phyloP scores from a whole-genome alignment of 53 echinoderm and acorn worm species.

The Echinarachnius parma region DNA sequence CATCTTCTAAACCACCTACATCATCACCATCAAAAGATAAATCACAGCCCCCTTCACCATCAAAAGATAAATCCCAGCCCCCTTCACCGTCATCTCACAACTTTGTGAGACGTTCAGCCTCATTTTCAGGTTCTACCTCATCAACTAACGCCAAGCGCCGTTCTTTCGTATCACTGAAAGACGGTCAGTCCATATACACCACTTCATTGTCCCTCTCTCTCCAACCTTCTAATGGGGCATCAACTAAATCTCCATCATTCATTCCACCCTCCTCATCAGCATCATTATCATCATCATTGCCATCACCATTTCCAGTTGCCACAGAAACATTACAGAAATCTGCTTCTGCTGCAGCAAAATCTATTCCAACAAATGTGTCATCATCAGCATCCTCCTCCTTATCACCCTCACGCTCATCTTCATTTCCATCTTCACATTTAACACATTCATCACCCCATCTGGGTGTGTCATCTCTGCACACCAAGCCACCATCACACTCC shows the following conservation, averaged over 20 bases:
- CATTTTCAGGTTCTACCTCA: no score
- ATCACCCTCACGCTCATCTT: not conserved
- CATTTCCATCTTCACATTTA: not conserved
- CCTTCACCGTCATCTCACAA: no score
- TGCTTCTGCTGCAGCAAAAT: not conserved
- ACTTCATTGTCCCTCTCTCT: not conserved
- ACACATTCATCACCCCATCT: slow-evolving; percentile 1
- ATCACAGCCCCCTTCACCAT: not conserved
- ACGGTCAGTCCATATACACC: not conserved
- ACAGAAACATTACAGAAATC: slow-evolving; percentile 3
- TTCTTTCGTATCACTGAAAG: no score
- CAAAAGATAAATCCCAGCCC: not conserved
- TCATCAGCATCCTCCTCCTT: not conserved
- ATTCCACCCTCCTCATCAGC: not conserved
- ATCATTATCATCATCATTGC: slow-evolving; percentile 1
- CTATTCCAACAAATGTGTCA: not conserved
- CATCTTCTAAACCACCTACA: no score
- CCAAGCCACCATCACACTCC: no score
- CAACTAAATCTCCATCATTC: slow-evolving; percentile 4
- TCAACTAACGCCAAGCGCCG: no score
- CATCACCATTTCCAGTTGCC: slow-evolving; percentile 14
- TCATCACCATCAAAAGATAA: not conserved
- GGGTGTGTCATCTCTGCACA: no score
- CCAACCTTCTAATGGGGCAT: not conserved
- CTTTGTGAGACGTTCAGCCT: no score